Evolutionary conservation across 2,888 invertebrate species (phyloP).

Genomic region (Xylota segnis): DNA sequence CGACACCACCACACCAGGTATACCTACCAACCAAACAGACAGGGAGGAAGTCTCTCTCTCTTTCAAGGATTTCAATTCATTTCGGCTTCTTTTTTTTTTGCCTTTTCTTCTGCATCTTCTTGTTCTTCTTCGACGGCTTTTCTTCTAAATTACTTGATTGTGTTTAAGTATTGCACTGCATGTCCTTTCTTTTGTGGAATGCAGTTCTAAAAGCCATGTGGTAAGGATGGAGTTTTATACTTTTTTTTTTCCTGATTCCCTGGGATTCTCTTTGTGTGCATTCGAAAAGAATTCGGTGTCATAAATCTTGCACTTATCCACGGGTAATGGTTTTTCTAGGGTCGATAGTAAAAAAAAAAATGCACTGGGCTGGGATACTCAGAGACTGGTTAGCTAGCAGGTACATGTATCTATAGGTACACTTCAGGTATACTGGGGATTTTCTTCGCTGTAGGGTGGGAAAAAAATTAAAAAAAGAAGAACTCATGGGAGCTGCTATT

Average conservation of each 20-base stretch:
- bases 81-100: constrained; percentile 24
- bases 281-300: constrained; percentile 69
- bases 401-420: constrained; percentile 29
- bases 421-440: constrained; percentile 48
- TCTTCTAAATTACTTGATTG: constrained; percentile 76
- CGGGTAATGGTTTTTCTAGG: constrained; percentile 69
- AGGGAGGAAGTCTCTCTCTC: constrained; percentile 51
- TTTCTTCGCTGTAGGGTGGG: constrained; percentile 55
- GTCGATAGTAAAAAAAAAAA: constrained; percentile 58
- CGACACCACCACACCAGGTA: constrained; percentile 1
- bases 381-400: constrained; percentile 9
- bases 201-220: constrained; percentile 46
- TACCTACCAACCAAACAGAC: constrained; percentile 16
- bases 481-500: not conserved
- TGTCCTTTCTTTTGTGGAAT: constrained; percentile 75
- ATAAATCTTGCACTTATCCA: constrained; percentile 75
- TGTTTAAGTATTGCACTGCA: constrained; percentile 72
- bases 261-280: constrained; percentile 36
- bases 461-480: constrained; percentile 38
- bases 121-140: constrained; percentile 48
- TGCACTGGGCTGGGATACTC: constrained; percentile 10
- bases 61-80: constrained; percentile 71
- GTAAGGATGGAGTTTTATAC: constrained; percentile 41
- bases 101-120: constrained; percentile 5
- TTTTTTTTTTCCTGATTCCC: constrained; percentile 12